A percentile compares a stretch with the other conserved stretches of the same genome.
Evolutionary conservation across 2,888 invertebrate species (phyloP).

Genomic region (Sminthurinus aureus): DNA sequence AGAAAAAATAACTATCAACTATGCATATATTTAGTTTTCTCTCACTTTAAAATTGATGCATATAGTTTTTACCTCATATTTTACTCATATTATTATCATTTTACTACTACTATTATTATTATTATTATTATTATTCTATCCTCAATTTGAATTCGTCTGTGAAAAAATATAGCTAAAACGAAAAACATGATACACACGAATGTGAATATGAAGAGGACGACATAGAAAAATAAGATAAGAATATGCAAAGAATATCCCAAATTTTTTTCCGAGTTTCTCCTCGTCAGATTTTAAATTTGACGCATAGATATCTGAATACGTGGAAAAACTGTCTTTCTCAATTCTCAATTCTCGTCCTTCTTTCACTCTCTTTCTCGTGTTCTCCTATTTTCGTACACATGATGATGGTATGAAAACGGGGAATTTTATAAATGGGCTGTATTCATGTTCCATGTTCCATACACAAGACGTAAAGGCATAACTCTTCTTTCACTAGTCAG

Average conservation of each 20-base stretch:
- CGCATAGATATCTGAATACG: not conserved
- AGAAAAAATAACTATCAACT: conserved; percentile 22
- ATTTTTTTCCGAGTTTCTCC: conserved; percentile 2
- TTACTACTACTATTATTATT: conserved; percentile 5
- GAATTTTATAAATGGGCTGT: not conserved
- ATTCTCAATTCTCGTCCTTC: no score
- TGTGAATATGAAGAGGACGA: not conserved
- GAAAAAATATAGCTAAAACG: no score
- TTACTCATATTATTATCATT: conserved; percentile 6
- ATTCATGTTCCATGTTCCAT: not conserved
- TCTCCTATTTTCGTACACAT: no score
- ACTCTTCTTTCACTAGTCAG: no score
- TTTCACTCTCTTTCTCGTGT: no score
- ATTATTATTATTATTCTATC: conserved; percentile 7
- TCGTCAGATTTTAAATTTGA: not conserved
- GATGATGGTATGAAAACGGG: not conserved
- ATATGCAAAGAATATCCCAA: not conserved
- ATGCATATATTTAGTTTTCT: not conserved
- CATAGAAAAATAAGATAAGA: not conserved
- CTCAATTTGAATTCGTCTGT: no score
- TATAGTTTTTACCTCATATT: not conserved
- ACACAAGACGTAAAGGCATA: conserved; percentile 27
- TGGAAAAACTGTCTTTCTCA: conserved; percentile 1
- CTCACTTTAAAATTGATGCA: not conserved
- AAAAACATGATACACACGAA: no score